Conservation (phyloP, 2,113 vertebrate genomes). For the Ramphastos sulfuratus region DNA sequence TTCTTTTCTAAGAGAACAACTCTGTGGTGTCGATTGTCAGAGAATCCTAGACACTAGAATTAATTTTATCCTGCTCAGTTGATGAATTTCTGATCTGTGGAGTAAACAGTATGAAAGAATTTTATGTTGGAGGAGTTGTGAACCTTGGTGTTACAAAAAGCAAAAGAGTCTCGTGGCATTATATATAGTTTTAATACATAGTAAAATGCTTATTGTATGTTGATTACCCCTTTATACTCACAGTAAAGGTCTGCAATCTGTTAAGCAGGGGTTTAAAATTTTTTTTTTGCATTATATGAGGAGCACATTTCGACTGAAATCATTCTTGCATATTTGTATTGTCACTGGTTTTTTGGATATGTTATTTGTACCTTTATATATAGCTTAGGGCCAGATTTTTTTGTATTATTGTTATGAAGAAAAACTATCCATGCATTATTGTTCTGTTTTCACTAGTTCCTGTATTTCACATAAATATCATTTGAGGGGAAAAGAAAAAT, state of each 20-base stretch:
- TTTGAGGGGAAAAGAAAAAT: not conserved
- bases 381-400: not conserved
- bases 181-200: slow-evolving; percentile 67
- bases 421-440: not conserved
- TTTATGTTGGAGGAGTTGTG: slow-evolving; percentile 47
- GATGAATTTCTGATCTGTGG: not conserved
- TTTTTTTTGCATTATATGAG: slow-evolving; percentile 36
- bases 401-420: not conserved
- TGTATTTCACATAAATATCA: not conserved
- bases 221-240: slow-evolving; percentile 68
- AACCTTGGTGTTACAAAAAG: slow-evolving; percentile 57
- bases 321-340: slow-evolving; percentile 40
- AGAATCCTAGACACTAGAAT: not conserved
- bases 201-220: slow-evolving; percentile 68
- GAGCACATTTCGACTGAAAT: slow-evolving; percentile 52
- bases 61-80: slow-evolving; percentile 7
- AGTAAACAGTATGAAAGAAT: slow-evolving; percentile 24
- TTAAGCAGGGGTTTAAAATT: slow-evolving; percentile 20
- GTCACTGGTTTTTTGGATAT: not conserved
- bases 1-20: slow-evolving; percentile 20
- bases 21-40: not conserved
- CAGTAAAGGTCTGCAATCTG: slow-evolving; percentile 73
- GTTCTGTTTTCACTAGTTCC: not conserved
- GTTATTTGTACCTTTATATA: not conserved
- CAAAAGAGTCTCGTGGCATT: slow-evolving; percentile 60